Evolutionary conservation across 2,797 vertebrate genomes (phyloP).

Genomic region (Todus mexicanus): DNA sequence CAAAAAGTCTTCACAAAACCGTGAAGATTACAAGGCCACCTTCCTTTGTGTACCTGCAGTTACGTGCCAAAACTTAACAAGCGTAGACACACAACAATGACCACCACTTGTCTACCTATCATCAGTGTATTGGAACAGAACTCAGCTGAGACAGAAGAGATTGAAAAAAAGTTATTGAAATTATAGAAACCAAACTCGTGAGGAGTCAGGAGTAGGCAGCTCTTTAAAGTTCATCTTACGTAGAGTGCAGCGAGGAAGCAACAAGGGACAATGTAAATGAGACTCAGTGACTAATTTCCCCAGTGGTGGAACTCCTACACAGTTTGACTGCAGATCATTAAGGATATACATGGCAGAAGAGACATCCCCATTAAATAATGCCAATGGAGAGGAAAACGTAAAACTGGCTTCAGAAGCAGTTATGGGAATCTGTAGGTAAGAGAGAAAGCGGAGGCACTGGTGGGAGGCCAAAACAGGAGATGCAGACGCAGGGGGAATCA

Average conservation of each 20-base stretch:
- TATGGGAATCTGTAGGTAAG: background rate
- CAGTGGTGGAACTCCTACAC: slow-evolving; percentile 41
- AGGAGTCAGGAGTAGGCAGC: slow-evolving; percentile 11
- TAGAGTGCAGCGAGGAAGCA: background rate
- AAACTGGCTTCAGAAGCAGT: background rate
- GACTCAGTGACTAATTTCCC: slow-evolving; percentile 40
- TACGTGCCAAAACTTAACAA: background rate
- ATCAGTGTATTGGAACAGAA: background rate
- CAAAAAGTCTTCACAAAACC: background rate
- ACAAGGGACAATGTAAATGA: slow-evolving; percentile 46
- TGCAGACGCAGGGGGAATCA: background rate
- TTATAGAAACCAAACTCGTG: background rate
- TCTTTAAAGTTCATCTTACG: slow-evolving; percentile 17
- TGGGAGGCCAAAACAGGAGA: background rate
- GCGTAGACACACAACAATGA: background rate
- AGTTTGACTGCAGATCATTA: slow-evolving; percentile 4
- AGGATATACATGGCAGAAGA: background rate
- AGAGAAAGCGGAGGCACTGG: background rate
- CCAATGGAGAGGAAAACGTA: background rate
- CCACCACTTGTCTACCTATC: background rate
- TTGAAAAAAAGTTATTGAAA: background rate
- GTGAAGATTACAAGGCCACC: background rate
- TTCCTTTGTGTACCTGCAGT: background rate
- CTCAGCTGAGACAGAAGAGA: background rate
- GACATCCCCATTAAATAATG: background rate